phyloP scores from a whole-genome alignment of 2,888 invertebrate species.

The Dicranocentrus wangi region DNA sequence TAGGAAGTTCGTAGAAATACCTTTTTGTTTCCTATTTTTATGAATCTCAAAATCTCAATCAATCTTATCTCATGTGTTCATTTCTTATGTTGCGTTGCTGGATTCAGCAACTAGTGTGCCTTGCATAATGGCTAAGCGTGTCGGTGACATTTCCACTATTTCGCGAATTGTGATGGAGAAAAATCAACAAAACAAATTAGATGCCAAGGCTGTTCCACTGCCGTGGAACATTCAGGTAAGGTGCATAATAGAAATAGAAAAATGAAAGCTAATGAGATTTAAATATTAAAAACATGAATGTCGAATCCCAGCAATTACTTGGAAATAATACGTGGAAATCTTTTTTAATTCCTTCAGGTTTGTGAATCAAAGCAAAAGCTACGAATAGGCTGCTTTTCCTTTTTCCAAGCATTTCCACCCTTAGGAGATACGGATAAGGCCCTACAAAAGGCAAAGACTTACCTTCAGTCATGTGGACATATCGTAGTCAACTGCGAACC shows the following conservation, averaged over 20 bases:
- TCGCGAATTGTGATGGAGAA: constrained; percentile 45
- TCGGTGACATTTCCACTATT: constrained; percentile 43
- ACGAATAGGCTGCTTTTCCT: constrained; percentile 61
- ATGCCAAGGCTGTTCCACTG: constrained; percentile 61
- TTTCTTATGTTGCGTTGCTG: too few species aligned
- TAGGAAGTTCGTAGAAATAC: constrained; percentile 57
- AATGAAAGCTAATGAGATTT: too few species aligned
- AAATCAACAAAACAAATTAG: constrained; percentile 57
- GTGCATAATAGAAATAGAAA: too few species aligned
- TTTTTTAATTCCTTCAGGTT: constrained; percentile 27
- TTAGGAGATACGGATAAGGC: constrained; percentile 56
- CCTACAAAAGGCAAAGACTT: constrained; percentile 41
- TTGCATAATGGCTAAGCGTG: constrained; percentile 57
- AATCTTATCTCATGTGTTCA: too few species aligned
- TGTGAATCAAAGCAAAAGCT: constrained; percentile 61
- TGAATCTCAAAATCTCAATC: too few species aligned
- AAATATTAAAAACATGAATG: too few species aligned
- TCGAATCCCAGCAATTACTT: too few species aligned
- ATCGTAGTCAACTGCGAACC: constrained; percentile 57
- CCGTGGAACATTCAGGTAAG: constrained; percentile 65
- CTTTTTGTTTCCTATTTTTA: too few species aligned
- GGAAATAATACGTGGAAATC: too few species aligned
- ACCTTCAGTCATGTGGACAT: constrained; percentile 60
- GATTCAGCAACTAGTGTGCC: constrained; percentile 61
- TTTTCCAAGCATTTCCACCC: constrained; percentile 34